Percentiles rank a stretch among this genome's conserved stretches.
Conservation (phyloP, 2,888 invertebrate genomes). For the Dicranocentrus wangi region DNA sequence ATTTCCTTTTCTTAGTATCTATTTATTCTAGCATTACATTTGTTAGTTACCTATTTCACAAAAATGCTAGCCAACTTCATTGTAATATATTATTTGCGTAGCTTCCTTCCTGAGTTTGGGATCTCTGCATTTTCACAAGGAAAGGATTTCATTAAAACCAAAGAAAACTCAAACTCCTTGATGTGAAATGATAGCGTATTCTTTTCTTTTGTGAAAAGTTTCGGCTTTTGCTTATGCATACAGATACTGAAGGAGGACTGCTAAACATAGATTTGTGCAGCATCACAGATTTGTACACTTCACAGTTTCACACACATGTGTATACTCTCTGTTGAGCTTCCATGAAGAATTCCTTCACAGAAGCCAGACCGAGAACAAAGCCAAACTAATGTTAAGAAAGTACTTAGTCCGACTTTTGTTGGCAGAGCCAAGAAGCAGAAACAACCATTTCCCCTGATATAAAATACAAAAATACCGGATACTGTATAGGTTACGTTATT, state of each 20-base stretch:
- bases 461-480: too few species aligned
- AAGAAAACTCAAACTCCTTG: too few species aligned
- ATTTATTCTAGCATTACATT: background rate
- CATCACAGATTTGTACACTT: background rate
- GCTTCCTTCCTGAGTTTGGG: background rate
- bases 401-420: conserved; percentile 8
- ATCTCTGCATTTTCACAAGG: conserved; percentile 6
- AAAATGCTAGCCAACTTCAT: conserved; percentile 23
- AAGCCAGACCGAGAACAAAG: conserved; percentile 4
- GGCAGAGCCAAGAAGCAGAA: background rate
- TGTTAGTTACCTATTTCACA: conserved; percentile 15
- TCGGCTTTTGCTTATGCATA: too few species aligned
- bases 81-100: background rate
- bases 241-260: too few species aligned
- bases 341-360: too few species aligned
- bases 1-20: background rate
- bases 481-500: too few species aligned
- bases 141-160: too few species aligned
- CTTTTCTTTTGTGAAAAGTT: too few species aligned
- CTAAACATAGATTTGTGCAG: conserved; percentile 10
- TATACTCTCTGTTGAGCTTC: background rate
- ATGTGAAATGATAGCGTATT: background rate
- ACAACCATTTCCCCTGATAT: background rate
- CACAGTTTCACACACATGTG: background rate
- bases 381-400: background rate